Conservation (phyloP, 2,797 vertebrate genomes). For the Phoebastria nigripes region DNA sequence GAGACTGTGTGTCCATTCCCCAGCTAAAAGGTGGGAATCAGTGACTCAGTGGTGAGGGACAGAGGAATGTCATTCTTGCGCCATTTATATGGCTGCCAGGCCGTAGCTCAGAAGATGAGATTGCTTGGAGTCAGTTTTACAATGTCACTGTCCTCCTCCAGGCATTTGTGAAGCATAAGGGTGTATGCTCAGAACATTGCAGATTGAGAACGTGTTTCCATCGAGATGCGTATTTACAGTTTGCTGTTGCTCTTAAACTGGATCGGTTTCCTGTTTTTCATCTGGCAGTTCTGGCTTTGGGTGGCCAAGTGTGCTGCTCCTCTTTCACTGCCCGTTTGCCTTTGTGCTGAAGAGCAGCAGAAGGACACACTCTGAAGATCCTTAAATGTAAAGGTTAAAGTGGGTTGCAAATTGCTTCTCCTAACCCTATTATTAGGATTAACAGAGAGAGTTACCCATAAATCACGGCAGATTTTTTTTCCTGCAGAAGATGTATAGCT, state of each 20-base stretch:
- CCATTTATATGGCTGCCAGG: slow-evolving; percentile 9
- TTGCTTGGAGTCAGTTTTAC: slow-evolving; percentile 38
- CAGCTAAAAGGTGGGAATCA: slow-evolving; percentile 21
- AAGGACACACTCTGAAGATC: background rate
- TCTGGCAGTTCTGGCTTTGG: background rate
- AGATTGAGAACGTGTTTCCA: slow-evolving; percentile 18
- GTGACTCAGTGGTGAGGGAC: slow-evolving; percentile 34
- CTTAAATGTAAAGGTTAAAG: slow-evolving; percentile 22
- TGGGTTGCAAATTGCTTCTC: background rate
- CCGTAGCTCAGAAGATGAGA: slow-evolving; percentile 1
- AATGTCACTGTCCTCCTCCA: background rate
- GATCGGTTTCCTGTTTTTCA: slow-evolving; percentile 34
- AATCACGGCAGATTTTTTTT: background rate
- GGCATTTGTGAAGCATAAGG: slow-evolving; percentile 41
- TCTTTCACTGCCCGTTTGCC: background rate
- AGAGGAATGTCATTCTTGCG: slow-evolving; percentile 34
- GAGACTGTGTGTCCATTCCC: background rate
- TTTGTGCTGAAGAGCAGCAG: background rate
- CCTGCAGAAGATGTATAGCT: background rate
- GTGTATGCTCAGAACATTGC: slow-evolving; percentile 27
- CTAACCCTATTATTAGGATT: slow-evolving; percentile 36
- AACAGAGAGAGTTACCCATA: slow-evolving; percentile 11
- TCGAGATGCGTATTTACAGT: background rate
- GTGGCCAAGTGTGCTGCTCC: background rate
- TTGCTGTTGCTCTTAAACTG: background rate